Base-by-base conservation (phyloP, 2,888 invertebrate species). In the Scotopteryx bipunctaria region DNA sequence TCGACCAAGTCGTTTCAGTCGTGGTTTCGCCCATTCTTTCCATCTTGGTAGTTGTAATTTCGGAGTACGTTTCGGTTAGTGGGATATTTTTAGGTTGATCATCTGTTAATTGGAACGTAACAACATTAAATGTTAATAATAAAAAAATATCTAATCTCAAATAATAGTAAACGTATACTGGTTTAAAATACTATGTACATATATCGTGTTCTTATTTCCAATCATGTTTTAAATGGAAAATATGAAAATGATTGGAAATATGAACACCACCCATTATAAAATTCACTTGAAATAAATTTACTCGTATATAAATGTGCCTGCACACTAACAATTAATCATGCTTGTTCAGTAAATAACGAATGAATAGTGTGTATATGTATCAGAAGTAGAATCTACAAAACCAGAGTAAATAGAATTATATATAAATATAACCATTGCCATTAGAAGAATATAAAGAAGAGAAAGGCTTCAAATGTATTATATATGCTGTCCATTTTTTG, bases 61-160 rank as follows among this genome's bases (percentile, higher is more conserved):
- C 76, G 71, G 71, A 72, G 79, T 78, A 66, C 73, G 76, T 83
- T 81, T 87, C 88, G 65, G 86, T 88, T 89, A 90, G 85, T 89
- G 81, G 81, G 81, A 83, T 63, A 85, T 78, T 75, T 83, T 82
- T 85, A 84, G 83, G 80, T 77, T 78, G 78, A 71, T 81, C 87
- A 90, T 89, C 90, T 90, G 90, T 90, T 90, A 88, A 89, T 87
- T 64, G 82, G 86, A 87, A 86, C 72, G 73, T 66, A 83, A 85
- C 73, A 85, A 81, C 54, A 76, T 63, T 76, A 69, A 71, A 63
- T 59, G 76, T 78, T 82, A 78, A 40, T 50, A 40, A 46, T 33
- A 25, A 41, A 25, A 15, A 40, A 41, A 38, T 9, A 27, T 9
- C 9, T 8, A 9, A 9, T 25, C 9, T 25, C n/a, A 25, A 5